Evolutionary conservation across 2,113 vertebrate species (phyloP).

Genomic region (Salvelinus sp.): DNA sequence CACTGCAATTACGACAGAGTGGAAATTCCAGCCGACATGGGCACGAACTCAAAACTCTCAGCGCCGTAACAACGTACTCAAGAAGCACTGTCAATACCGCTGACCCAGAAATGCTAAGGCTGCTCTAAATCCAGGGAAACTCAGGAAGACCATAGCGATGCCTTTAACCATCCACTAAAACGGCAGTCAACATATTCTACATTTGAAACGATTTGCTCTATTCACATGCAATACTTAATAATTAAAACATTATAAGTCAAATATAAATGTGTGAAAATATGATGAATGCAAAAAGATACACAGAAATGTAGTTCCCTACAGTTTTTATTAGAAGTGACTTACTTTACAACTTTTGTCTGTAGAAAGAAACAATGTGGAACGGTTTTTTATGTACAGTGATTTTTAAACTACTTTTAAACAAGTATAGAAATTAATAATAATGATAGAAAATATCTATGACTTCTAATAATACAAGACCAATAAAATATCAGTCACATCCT

Average conservation of each 20-base stretch:
- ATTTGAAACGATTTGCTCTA: background rate
- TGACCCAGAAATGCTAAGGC: too few relatives aligned
- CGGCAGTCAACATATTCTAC: too few relatives aligned
- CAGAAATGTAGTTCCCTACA: slow-evolving; percentile 73
- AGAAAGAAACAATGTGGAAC: slow-evolving; percentile 71
- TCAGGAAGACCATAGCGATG: too few relatives aligned
- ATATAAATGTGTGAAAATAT: slow-evolving; percentile 3
- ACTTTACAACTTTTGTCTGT: slow-evolving; percentile 75
- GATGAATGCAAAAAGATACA: slow-evolving; percentile 39
- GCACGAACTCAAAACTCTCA: too few relatives aligned
- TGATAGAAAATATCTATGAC: slow-evolving; percentile 72
- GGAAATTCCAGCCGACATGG: too few relatives aligned
- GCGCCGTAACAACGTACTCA: too few relatives aligned
- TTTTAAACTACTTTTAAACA: slow-evolving; percentile 78
- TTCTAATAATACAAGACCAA: slow-evolving; percentile 72
- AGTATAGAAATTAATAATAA: slow-evolving; percentile 74
- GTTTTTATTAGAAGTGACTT: slow-evolving; percentile 78
- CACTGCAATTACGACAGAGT: too few relatives aligned
- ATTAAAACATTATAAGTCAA: background rate
- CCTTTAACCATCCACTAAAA: too few relatives aligned
- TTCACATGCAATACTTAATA: background rate
- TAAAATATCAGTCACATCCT: slow-evolving; percentile 72
- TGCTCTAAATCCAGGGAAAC: too few relatives aligned
- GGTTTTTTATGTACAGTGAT: slow-evolving; percentile 73
- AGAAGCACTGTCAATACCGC: too few relatives aligned